Conservation (phyloP, 1,140 invertebrate species). For the Aphelinus atriplicis region DNA sequence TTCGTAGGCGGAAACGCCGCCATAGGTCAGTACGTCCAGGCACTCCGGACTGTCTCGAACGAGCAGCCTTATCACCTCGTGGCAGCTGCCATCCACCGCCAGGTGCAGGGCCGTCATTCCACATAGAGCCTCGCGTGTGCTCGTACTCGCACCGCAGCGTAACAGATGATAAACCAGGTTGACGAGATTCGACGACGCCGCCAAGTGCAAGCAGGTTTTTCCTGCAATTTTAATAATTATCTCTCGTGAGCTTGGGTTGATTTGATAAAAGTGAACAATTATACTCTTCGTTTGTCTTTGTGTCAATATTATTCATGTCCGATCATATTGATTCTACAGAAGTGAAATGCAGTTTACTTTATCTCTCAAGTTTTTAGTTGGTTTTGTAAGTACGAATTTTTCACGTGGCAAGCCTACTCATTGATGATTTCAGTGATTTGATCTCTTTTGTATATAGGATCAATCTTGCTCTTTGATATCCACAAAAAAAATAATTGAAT, state of each 20-base stretch:
- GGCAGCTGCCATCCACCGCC: conserved; percentile 69
- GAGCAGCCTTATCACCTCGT: background rate
- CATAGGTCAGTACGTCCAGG: conserved; percentile 11
- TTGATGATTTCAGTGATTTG: too few relatives aligned
- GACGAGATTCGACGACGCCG: background rate
- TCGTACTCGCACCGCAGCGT: conserved; percentile 79
- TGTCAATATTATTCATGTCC: conserved; percentile 1
- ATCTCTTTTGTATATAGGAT: too few relatives aligned
- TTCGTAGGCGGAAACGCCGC: conserved; percentile 14
- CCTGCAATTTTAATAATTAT: conserved; percentile 19
- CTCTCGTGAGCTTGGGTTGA: too few relatives aligned
- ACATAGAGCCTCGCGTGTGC: conserved; percentile 77
- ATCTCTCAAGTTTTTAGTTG: too few relatives aligned
- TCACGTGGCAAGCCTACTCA: background rate
- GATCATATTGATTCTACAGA: background rate
- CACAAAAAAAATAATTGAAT: too few relatives aligned
- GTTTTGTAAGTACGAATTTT: background rate
- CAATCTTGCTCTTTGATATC: too few relatives aligned
- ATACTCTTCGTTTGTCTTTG: background rate
- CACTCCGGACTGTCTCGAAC: background rate
- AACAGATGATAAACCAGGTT: conserved; percentile 20
- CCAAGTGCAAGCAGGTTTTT: conserved; percentile 29
- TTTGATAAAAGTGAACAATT: background rate
- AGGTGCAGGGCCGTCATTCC: conserved; percentile 83
- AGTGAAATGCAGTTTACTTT: too few relatives aligned